A percentile compares a stretch with the other conserved stretches of the same genome.
Conservation (phyloP, 2,888 invertebrate genomes). For the Tribolium freemani region DNA sequence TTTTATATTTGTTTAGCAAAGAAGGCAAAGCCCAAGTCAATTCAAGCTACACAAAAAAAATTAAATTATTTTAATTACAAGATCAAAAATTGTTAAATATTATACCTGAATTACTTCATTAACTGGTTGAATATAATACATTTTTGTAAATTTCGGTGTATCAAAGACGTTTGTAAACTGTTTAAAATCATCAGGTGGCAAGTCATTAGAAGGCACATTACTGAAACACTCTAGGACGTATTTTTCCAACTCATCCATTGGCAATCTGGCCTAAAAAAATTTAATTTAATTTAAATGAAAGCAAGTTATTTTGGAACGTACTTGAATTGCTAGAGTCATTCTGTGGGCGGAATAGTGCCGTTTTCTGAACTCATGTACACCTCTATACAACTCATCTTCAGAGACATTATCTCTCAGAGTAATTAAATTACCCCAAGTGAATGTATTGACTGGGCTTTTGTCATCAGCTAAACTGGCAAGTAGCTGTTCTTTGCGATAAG, state of each 20-base stretch:
- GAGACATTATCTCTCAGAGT: conserved; percentile 79
- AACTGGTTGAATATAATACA: conserved; percentile 83
- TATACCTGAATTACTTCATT: conserved; percentile 79
- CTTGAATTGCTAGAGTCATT: conserved; percentile 90
- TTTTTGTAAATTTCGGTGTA: conserved; percentile 75
- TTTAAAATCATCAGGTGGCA: conserved; percentile 76
- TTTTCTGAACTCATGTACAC: conserved; percentile 81
- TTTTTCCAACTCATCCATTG: conserved; percentile 75
- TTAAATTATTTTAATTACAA: conserved; percentile 1
- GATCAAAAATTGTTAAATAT: conserved; percentile 46
- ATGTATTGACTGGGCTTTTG: conserved; percentile 82
- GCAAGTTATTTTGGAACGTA: background rate
- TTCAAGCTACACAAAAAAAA: conserved; percentile 66
- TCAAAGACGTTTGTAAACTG: conserved; percentile 72
- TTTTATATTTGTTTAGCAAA: conserved; percentile 76
- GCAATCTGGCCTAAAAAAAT: conserved; percentile 71
- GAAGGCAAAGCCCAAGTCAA: conserved; percentile 78
- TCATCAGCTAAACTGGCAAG: conserved; percentile 77
- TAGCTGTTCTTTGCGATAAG: conserved; percentile 82
- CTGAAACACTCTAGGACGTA: conserved; percentile 78
- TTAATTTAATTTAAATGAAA: too few relatives aligned
- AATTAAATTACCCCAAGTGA: conserved; percentile 87
- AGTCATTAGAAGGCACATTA: conserved; percentile 77
- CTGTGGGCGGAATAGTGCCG: conserved; percentile 88
- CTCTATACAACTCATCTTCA: conserved; percentile 77